Percentiles rank a stretch among this genome's conserved stretches.
Evolutionary conservation across 2,888 invertebrate genomes (phyloP).

Genomic region (Amphipyra tragopoginis): DNA sequence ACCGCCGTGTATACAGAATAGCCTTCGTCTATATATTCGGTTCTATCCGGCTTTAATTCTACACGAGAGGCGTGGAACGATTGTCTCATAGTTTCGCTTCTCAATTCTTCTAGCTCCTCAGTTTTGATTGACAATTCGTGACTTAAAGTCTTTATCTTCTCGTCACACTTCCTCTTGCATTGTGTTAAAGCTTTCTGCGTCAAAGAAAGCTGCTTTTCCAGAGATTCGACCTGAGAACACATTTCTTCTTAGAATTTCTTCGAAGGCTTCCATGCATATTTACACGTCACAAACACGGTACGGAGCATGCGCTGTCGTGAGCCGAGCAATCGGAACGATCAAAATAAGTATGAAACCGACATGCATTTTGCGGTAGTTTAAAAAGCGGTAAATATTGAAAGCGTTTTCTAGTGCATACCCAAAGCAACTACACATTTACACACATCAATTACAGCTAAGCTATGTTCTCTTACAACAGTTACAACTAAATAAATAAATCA

Average conservation of each 20-base stretch:
- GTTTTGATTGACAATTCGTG: conserved; percentile 90
- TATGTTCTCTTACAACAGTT: conserved; percentile 23
- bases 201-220: conserved; percentile 89
- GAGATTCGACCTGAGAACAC: conserved; percentile 90
- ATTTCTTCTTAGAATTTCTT: conserved; percentile 82
- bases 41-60: conserved; percentile 84
- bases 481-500: conserved; percentile 20
- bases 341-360: conserved; percentile 64
- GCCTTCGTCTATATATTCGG: conserved; percentile 85
- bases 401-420: conserved; percentile 63
- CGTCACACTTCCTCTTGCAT: conserved; percentile 88
- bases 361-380: conserved; percentile 66
- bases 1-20: conserved; percentile 85
- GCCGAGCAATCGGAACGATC: conserved; percentile 62
- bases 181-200: conserved; percentile 89
- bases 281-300: conserved; percentile 71
- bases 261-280: conserved; percentile 78
- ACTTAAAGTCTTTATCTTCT: conserved; percentile 89
- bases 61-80: conserved; percentile 83
- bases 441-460: conserved; percentile 45
- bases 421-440: conserved; percentile 67
- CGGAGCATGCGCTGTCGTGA: conserved; percentile 77
- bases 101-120: conserved; percentile 86
- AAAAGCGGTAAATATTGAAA: conserved; percentile 66
- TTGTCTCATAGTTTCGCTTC: conserved; percentile 84